phyloP scores from a whole-genome alignment of 1,140 invertebrate genomes.

The Macrocentrus cingulum region DNA sequence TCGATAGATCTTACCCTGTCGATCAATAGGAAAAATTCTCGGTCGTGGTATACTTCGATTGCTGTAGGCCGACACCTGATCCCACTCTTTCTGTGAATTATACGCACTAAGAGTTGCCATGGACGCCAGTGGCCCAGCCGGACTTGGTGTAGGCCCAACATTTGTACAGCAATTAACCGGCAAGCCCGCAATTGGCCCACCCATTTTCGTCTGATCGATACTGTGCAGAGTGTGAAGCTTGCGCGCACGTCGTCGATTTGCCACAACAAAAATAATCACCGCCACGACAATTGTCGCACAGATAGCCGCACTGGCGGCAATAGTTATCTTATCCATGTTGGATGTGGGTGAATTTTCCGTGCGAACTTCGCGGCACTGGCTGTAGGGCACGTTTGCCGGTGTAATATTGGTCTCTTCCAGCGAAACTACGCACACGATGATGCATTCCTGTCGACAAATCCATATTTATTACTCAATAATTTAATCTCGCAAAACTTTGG shows the following conservation, averaged over 20 bases:
- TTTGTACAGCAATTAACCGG: slow-evolving; percentile 76
- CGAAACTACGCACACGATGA: slow-evolving; percentile 88
- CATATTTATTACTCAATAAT: not conserved
- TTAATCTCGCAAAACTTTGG: no score
- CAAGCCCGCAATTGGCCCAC: slow-evolving; percentile 68
- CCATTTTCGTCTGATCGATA: slow-evolving; percentile 66
- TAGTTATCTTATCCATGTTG: slow-evolving; percentile 93
- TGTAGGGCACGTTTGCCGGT: slow-evolving; percentile 80
- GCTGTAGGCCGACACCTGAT: slow-evolving; percentile 90
- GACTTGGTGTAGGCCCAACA: slow-evolving; percentile 70
- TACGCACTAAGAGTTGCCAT: slow-evolving; percentile 78
- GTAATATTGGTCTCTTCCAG: slow-evolving; percentile 83
- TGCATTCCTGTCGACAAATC: slow-evolving; percentile 70
- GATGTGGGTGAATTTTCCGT: slow-evolving; percentile 78
- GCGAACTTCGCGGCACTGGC: slow-evolving; percentile 85
- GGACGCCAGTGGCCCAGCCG: slow-evolving; percentile 76
- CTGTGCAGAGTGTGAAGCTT: slow-evolving; percentile 74
- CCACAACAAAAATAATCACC: slow-evolving; percentile 83
- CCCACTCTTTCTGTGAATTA: slow-evolving; percentile 87
- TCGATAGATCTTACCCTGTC: slow-evolving; percentile 64
- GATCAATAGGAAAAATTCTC: slow-evolving; percentile 74
- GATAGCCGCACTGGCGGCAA: slow-evolving; percentile 89
- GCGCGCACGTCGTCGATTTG: slow-evolving; percentile 72
- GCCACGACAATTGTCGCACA: slow-evolving; percentile 89
- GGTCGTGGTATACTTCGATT: slow-evolving; percentile 84